Evolutionary conservation across 2,797 vertebrate species (phyloP).

Genomic region (Sphenodon punctatus): DNA sequence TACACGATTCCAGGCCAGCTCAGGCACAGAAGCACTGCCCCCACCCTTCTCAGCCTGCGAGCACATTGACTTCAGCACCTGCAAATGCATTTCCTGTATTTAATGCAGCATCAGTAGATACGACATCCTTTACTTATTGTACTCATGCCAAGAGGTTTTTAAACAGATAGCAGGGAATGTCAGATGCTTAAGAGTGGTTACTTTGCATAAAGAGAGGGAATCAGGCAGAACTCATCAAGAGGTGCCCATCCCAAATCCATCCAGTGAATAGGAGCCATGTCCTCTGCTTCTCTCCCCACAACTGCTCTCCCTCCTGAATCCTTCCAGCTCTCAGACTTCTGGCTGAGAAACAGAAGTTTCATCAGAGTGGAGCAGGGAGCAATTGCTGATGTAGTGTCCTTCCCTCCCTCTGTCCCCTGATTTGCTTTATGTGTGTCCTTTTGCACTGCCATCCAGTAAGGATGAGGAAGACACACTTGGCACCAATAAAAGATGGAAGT

Average conservation of each 20-base stretch:
- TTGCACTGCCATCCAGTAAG: conserved; percentile 67
- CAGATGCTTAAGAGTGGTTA: not conserved
- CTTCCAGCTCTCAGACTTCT: conserved; percentile 38
- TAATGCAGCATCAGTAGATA: not conserved
- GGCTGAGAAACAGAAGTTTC: conserved; percentile 51
- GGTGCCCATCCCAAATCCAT: not conserved
- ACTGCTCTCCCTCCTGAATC: not conserved
- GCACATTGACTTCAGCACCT: not conserved
- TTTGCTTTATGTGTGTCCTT: conserved; percentile 52
- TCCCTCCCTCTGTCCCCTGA: conserved; percentile 45
- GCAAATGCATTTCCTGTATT: not conserved
- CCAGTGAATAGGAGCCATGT: not conserved
- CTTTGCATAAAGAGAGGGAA: not conserved
- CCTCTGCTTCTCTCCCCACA: not conserved
- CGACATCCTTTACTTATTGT: not conserved
- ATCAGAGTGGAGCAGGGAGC: conserved; percentile 50
- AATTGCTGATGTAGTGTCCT: conserved; percentile 31
- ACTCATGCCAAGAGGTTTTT: not conserved
- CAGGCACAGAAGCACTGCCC: not conserved
- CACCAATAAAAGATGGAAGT: not conserved
- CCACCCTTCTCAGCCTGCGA: not conserved
- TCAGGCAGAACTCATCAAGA: not conserved
- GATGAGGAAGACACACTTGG: conserved; percentile 26
- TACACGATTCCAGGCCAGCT: no score
- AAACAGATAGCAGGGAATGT: not conserved